A percentile compares a stretch with the other conserved stretches of the same genome.
Evolutionary conservation across 2,797 vertebrate species (phyloP).

Genomic region (Pelobates cultripes): DNA sequence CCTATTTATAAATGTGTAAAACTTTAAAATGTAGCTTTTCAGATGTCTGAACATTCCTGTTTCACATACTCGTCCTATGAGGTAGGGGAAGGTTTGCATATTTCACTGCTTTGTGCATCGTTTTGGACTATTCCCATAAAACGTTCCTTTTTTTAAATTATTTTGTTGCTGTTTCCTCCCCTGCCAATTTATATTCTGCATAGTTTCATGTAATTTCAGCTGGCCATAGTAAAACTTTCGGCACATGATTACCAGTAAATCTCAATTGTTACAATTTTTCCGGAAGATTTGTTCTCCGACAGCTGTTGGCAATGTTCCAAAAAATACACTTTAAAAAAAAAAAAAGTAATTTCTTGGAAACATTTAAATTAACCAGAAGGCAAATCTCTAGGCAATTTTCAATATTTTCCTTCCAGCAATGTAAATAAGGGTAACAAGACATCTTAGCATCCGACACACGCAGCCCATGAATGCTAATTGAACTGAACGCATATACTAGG

Average conservation of each 20-base stretch:
- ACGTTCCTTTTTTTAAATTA: no score
- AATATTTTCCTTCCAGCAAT: not conserved
- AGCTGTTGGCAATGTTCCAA: not conserved
- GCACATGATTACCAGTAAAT: not conserved
- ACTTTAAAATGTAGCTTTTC: no score
- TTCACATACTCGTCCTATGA: no score
- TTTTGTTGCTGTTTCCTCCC: no score
- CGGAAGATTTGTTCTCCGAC: not conserved
- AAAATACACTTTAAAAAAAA: not conserved
- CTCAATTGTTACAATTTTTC: not conserved
- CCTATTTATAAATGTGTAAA: no score
- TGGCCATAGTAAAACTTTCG: slow-evolving; percentile 6
- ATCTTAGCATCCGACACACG: not conserved
- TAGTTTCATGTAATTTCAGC: slow-evolving; percentile 58
- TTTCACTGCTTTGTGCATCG: not conserved
- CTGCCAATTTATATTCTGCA: no score
- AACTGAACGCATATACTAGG: no score
- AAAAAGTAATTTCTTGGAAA: not conserved
- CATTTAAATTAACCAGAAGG: not conserved
- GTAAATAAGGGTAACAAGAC: not conserved
- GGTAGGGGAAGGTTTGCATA: not conserved
- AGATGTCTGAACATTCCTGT: no score
- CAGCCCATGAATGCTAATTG: no score
- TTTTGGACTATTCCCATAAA: not conserved
- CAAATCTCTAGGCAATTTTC: slow-evolving; percentile 4